These are phyloP conservation scores for Onychomys torridus DNA, from an alignment of 2,797 vertebrate genomes.

Conservation along the genomic window DNA sequence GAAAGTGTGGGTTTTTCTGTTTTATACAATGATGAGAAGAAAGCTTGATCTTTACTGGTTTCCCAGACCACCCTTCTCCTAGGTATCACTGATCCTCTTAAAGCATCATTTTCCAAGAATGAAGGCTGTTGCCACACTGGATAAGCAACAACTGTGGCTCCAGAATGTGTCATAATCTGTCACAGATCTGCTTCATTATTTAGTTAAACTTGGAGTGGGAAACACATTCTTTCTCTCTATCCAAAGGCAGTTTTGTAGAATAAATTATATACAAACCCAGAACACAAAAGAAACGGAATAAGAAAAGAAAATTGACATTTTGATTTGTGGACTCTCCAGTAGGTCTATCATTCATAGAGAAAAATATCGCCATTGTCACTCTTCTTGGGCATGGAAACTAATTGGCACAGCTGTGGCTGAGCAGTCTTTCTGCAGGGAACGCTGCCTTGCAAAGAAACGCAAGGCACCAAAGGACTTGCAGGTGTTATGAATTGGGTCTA, in stretches of 20 bases:
- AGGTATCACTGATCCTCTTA: conserved; percentile 9
- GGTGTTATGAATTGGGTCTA: conserved; percentile 77
- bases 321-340: conserved; percentile 80
- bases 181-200: conserved; percentile 77
- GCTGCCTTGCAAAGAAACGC: conserved; percentile 63
- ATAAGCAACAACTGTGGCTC: conserved; percentile 28
- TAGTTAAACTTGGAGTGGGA: conserved; percentile 73
- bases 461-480: conserved; percentile 79
- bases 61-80: neutral
- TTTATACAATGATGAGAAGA: neutral
- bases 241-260: conserved; percentile 75
- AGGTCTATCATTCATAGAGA: conserved; percentile 81
- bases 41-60: neutral
- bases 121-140: conserved; percentile 58
- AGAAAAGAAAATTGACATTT: conserved; percentile 82
- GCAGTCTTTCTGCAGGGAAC: conserved; percentile 84
- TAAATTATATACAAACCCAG: conserved; percentile 79
- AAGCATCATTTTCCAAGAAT: conserved; percentile 50
- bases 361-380: conserved; percentile 82
- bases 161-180: conserved; percentile 82
- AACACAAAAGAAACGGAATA: conserved; percentile 75
- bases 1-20: neutral
- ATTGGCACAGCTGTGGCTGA: conserved; percentile 85
- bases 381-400: conserved; percentile 80
- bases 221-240: conserved; percentile 57